These are phyloP conservation scores for Helleia helle DNA, from an alignment of 2,888 invertebrate genomes.

Conservation along the genomic window DNA sequence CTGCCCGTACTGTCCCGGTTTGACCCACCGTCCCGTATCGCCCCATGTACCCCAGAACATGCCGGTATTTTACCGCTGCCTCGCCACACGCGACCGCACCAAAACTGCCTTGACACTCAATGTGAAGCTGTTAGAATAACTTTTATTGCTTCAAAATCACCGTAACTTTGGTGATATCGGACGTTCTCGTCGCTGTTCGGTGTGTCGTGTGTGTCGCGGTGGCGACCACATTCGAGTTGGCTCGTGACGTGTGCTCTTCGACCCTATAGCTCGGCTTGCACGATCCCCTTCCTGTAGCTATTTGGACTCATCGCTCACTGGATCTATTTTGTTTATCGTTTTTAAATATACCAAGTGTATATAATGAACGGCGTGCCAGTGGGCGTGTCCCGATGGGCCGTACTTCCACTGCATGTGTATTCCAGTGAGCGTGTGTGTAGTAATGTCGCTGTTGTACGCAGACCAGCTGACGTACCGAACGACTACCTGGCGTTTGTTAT, in stretches of 20 bases:
- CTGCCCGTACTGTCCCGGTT: conserved; percentile 4
- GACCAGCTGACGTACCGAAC: too few species aligned
- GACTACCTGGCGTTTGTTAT: not conserved
- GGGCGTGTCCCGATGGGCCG: too few species aligned
- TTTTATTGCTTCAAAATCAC: too few species aligned
- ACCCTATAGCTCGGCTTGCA: conserved; percentile 36
- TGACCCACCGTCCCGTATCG: not conserved
- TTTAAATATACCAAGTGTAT: too few species aligned
- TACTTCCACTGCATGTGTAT: conserved; percentile 12
- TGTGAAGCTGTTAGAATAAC: too few species aligned
- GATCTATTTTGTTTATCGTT: conserved; percentile 16
- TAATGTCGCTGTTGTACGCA: not conserved
- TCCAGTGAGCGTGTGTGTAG: conserved; percentile 29
- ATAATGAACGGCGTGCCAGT: too few species aligned
- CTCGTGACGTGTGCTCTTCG: conserved; percentile 34
- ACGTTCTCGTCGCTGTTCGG: too few species aligned
- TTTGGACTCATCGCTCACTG: conserved; percentile 22
- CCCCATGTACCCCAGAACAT: not conserved
- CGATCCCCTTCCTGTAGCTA: conserved; percentile 17
- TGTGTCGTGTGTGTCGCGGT: conserved; percentile 4
- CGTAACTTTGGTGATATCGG: too few species aligned
- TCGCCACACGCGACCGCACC: conserved; percentile 4
- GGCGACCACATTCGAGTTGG: conserved; percentile 16
- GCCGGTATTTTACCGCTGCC: conserved; percentile 7
- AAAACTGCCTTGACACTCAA: too few species aligned